These are phyloP conservation scores for Stomorhina lunata DNA, from an alignment of 2,888 invertebrate genomes.

Conservation along the genomic window DNA sequence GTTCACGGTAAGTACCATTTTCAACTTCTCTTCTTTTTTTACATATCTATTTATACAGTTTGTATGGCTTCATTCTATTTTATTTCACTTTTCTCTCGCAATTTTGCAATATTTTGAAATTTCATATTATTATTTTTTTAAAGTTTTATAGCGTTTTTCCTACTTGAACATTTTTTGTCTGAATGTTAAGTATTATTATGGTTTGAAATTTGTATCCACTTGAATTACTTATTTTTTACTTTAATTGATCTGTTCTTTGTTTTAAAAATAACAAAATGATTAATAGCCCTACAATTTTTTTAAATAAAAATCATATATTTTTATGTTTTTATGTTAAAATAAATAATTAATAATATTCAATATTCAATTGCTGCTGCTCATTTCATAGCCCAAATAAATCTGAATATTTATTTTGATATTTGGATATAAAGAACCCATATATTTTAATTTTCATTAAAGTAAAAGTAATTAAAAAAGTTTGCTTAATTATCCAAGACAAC, in stretches of 20 bases:
- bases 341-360: neutral
- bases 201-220: neutral
- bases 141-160: neutral
- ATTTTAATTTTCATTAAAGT: too few species aligned
- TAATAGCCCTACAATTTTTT: neutral
- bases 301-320: neutral
- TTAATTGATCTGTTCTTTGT: neutral
- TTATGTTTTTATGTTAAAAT: neutral
- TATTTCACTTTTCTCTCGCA: slow-evolving; percentile 9
- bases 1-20: slow-evolving; percentile 73
- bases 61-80: too few species aligned
- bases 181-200: too few species aligned
- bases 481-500: too few species aligned
- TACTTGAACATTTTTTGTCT: neutral
- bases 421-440: too few species aligned
- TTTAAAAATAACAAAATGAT: neutral
- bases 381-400: neutral
- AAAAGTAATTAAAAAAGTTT: too few species aligned
- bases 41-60: neutral
- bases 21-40: slow-evolving; percentile 15
- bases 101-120: slow-evolving; percentile 10
- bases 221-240: neutral
- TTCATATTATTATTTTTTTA: neutral
- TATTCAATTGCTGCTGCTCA: neutral
- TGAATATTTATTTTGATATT: too few species aligned